Conservation (phyloP, 2,113 vertebrate genomes). For the Ictalurus punctatus region DNA sequence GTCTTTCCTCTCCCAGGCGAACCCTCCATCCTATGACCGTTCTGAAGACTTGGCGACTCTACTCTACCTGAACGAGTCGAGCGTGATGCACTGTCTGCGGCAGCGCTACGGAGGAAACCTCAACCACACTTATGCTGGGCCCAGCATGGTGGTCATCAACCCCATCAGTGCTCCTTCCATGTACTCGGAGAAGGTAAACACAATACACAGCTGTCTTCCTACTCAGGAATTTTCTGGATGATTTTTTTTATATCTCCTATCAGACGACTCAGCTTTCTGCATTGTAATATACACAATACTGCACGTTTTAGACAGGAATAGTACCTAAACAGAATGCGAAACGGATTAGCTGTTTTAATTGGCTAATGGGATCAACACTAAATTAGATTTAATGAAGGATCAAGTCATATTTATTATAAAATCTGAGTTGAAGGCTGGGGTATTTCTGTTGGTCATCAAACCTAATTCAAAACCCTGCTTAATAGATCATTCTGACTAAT, state of each 20-base stretch:
- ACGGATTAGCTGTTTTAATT: not conserved
- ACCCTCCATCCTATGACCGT: constrained; percentile 87
- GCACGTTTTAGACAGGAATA: not conserved
- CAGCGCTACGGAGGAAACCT: constrained; percentile 93
- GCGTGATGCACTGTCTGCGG: constrained; percentile 87
- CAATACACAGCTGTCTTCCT: not conserved
- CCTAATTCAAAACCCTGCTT: constrained; percentile 33
- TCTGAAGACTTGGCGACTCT: constrained; percentile 89
- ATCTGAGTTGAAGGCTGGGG: not conserved
- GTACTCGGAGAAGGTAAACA: constrained; percentile 93
- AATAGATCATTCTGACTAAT: constrained; percentile 24
- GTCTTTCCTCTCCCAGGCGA: constrained; percentile 75
- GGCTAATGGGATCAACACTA: constrained; percentile 5
- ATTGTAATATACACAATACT: not conserved
- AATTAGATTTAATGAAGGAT: constrained; percentile 28
- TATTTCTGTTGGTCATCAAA: constrained; percentile 28
- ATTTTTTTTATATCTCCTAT: not conserved
- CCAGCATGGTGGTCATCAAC: constrained; percentile 89
- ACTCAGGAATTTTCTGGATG: not conserved
- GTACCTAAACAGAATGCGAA: not conserved
- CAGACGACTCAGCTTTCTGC: not conserved
- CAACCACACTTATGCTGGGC: constrained; percentile 86
- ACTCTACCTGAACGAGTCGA: constrained; percentile 94
- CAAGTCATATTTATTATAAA: not conserved
- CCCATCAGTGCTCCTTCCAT: constrained; percentile 90